Evolutionary conservation across 2,888 invertebrate species (phyloP).

Genomic region (Caenorhabditis afra): DNA sequence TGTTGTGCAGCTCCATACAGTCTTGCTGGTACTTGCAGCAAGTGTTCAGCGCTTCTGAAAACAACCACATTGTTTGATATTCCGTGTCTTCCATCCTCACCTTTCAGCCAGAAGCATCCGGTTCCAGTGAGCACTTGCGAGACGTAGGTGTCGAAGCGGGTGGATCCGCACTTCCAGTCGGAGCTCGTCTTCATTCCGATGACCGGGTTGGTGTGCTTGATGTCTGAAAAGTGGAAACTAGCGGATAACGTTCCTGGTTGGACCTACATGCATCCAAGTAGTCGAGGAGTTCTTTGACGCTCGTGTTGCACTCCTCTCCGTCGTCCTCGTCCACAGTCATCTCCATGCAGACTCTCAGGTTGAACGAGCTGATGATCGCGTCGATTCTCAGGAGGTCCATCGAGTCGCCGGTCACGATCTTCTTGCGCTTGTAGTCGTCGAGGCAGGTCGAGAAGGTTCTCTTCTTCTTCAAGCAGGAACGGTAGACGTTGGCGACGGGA

Average conservation of each 20-base stretch:
- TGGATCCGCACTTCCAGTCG: constrained; percentile 15
- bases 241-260: not conserved
- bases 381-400: not conserved
- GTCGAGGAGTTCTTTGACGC: not conserved
- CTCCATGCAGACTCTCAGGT: constrained; percentile 13
- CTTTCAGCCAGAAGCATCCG: constrained; percentile 19
- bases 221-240: not conserved
- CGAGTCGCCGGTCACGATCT: not conserved
- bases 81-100: not conserved
- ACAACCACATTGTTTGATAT: too few species aligned
- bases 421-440: not conserved
- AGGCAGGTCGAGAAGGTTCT: not conserved
- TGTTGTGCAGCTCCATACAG: not conserved
- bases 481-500: not conserved
- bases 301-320: not conserved
- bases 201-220: not conserved
- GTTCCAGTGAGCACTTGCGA: constrained; percentile 11
- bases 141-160: constrained; percentile 10
- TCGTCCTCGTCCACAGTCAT: constrained; percentile 13
- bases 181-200: not conserved
- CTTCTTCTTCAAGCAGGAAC: not conserved
- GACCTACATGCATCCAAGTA: not conserved
- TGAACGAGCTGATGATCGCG: not conserved
- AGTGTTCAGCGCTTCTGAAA: constrained; percentile 22
- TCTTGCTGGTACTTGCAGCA: constrained; percentile 18